Conservation (phyloP, 2,888 invertebrate species). For the Tridacna crocea region DNA sequence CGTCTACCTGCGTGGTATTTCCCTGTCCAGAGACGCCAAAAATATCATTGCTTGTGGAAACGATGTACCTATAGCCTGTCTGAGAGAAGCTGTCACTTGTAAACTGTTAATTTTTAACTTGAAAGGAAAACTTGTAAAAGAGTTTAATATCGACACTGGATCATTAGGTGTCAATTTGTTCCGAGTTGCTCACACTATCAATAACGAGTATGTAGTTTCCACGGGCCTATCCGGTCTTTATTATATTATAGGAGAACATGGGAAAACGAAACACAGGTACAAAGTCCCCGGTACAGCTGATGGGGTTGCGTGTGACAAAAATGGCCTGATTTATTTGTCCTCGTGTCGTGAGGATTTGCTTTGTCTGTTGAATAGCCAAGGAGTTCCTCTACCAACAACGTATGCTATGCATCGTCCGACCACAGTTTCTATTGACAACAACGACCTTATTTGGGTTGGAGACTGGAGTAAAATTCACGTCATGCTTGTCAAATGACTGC, state of each 20-base stretch:
- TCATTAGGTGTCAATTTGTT: slow-evolving; percentile 45
- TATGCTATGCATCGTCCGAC: slow-evolving; percentile 62
- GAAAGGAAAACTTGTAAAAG: slow-evolving; percentile 37
- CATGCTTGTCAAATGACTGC: slow-evolving; percentile 2
- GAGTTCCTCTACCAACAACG: slow-evolving; percentile 51
- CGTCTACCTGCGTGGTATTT: slow-evolving; percentile 51
- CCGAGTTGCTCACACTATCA: slow-evolving; percentile 55
- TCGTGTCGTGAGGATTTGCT: slow-evolving; percentile 55
- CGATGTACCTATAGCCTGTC: slow-evolving; percentile 56
- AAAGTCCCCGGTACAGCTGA: slow-evolving; percentile 50
- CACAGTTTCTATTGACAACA: slow-evolving; percentile 53
- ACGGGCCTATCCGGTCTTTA: slow-evolving; percentile 53
- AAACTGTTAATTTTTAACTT: slow-evolving; percentile 46
- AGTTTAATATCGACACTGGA: slow-evolving; percentile 49
- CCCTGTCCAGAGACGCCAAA: slow-evolving; percentile 38
- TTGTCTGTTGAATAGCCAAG: slow-evolving; percentile 51
- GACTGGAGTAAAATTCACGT: slow-evolving; percentile 60
- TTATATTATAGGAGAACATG: slow-evolving; percentile 47
- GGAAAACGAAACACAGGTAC: slow-evolving; percentile 50
- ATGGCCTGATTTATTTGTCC: slow-evolving; percentile 59
- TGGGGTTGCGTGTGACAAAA: slow-evolving; percentile 54
- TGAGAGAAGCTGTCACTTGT: slow-evolving; percentile 40
- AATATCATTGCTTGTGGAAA: slow-evolving; percentile 55
- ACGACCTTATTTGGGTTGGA: slow-evolving; percentile 59
- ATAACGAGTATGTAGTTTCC: slow-evolving; percentile 54